Evolutionary conservation across 30 jellyfish, hydroid and myxozoan genomes (phyloP).

Genomic region (Clytia hemisphaerica): DNA sequence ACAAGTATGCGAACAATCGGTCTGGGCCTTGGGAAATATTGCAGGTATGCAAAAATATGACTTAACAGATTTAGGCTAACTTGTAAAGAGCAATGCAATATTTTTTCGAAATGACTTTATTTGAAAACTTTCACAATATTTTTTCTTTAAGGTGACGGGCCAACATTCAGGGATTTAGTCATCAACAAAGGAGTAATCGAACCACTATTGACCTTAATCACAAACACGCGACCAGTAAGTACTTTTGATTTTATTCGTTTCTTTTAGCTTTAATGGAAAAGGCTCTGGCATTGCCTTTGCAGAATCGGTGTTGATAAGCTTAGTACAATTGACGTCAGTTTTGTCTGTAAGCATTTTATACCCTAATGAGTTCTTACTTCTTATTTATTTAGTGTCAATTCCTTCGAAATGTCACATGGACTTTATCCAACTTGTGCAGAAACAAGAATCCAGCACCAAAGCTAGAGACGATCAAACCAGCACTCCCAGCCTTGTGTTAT

Average conservation of each 20-base stretch:
- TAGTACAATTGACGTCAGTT: too few relatives aligned
- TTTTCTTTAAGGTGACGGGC: slow-evolving; percentile 75
- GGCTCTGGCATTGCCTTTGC: too few relatives aligned
- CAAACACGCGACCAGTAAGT: slow-evolving; percentile 67
- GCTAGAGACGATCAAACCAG: slow-evolving; percentile 53
- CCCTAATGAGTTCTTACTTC: neutral
- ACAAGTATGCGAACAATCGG: slow-evolving; percentile 93
- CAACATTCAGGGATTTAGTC: slow-evolving; percentile 80
- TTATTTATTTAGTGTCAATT: slow-evolving; percentile 42
- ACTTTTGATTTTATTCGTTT: neutral
- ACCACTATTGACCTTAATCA: slow-evolving; percentile 76
- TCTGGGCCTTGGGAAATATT: slow-evolving; percentile 98
- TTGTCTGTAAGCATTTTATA: neutral
- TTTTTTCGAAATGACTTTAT: too few relatives aligned
- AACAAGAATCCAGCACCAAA: slow-evolving; percentile 95
- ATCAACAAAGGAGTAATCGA: slow-evolving; percentile 57
- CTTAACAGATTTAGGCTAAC: too few relatives aligned
- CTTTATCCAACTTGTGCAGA: slow-evolving; percentile 91
- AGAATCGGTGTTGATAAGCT: too few relatives aligned
- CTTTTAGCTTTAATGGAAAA: neutral
- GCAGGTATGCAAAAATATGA: slow-evolving; percentile 67
- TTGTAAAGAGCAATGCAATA: too few relatives aligned
- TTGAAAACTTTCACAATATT: neutral
- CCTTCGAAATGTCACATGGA: slow-evolving; percentile 88
- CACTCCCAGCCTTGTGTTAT: slow-evolving; percentile 77